Evolutionary conservation across 2,113 vertebrate genomes (phyloP).

Genomic region (Pogona vitticeps): DNA sequence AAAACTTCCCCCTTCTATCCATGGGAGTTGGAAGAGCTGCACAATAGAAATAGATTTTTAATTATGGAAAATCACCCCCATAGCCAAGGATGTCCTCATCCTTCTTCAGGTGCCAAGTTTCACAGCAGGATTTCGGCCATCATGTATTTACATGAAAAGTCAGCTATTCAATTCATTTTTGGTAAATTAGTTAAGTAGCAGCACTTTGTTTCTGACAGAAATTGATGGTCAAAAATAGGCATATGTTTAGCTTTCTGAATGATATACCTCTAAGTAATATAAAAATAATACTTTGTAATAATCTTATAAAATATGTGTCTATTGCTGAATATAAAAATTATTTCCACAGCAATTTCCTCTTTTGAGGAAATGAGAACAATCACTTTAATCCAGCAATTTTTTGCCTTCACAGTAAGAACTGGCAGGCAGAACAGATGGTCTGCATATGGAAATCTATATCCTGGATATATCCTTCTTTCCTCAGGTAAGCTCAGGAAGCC

Average conservation of each 20-base stretch:
- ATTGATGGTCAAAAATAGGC: slow-evolving; percentile 58
- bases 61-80: too few species aligned
- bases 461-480: neutral
- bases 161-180: slow-evolving; percentile 71
- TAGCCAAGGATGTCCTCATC: too few species aligned
- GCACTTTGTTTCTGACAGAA: slow-evolving; percentile 74
- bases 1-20: too few species aligned
- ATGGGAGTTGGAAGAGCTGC: too few species aligned
- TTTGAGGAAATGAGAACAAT: neutral
- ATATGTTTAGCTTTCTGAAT: slow-evolving; percentile 22
- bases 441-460: neutral
- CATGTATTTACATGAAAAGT: slow-evolving; percentile 74
- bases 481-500: neutral
- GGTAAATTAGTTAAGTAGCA: slow-evolving; percentile 79
- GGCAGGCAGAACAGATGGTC: neutral
- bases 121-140: too few species aligned
- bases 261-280: slow-evolving; percentile 33
- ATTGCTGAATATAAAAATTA: slow-evolving; percentile 15
- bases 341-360: neutral
- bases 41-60: too few species aligned
- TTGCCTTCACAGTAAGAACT: neutral
- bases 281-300: slow-evolving; percentile 51
- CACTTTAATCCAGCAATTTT: neutral
- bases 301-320: slow-evolving; percentile 32
- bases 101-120: too few species aligned